Base-by-base conservation (phyloP, 2,113 vertebrate species). In the Zapus hudsonius region DNA sequence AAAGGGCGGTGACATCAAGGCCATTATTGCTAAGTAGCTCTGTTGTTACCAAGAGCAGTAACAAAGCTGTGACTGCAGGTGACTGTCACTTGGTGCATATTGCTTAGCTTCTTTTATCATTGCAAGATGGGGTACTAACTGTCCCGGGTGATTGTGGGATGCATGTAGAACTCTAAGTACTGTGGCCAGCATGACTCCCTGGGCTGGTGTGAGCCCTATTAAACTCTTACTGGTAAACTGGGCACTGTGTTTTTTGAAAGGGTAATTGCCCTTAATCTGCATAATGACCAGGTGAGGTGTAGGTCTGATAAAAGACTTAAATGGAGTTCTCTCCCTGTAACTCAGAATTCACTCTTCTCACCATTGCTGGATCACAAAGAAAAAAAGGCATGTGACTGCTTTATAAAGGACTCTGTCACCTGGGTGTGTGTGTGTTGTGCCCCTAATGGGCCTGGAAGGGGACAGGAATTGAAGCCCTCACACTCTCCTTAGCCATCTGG, bases 191-290 rank as follows among this genome's bases (percentile, higher is more conserved):
- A n/a, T n/a, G n/a, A n/a, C n/a, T n/a, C 70, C 17, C 23, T 36
- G 0, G 72, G 70, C 52, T 3, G 3, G 27, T 72, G 31, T 94
- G 87, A 78, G 78, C 78, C 90, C 57, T 72, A 76, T 66, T 59
- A 84, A 87, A 38, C 31, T 79, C 38, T 57, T 66, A 47, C 67
- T 70, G 40, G 82, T 47, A 70, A 63, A 40, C 52, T 3, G 33
- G 47, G 66, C 75, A 61, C 36, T 64, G 10, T 22, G 12, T 44
- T 55, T 59, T 95, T 90, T 87, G 47, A 59, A 3, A 38, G 33
- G 61, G 63, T 83, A 47, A 78, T 89, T 86, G 93, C 67, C 47
- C 80, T 70, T 87, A 74, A 55, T 89, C 73, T n/a, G 63, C 29
- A 7, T 76, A 78, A 55, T 87, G 80, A 89, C 44, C 19, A 38